phyloP scores from a whole-genome alignment of 2,113 vertebrate species.

The Neogale vison region DNA sequence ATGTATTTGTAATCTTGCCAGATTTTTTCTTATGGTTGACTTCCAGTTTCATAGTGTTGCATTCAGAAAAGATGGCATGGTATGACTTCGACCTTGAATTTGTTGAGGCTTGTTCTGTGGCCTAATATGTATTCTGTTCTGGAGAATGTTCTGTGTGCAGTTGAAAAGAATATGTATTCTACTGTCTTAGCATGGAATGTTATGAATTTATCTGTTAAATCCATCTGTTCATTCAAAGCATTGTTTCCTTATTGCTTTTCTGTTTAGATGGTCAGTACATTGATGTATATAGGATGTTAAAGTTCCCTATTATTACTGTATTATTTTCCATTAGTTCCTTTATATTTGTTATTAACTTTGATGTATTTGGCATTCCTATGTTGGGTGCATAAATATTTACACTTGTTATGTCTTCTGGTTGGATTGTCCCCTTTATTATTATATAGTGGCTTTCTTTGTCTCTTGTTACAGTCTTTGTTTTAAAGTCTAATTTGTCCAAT shows the following conservation, averaged over 20 bases:
- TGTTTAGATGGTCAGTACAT: not conserved
- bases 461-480: not conserved
- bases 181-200: not conserved
- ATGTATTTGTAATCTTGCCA: not conserved
- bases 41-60: not conserved
- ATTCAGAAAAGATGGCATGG: not conserved
- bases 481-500: not conserved
- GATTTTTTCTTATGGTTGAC: not conserved
- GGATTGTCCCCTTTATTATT: not conserved
- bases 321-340: not conserved
- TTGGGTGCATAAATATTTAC: not conserved
- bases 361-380: not conserved
- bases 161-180: not conserved
- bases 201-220: not conserved
- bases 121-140: not conserved
- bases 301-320: not conserved
- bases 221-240: not conserved
- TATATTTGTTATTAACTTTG: not conserved
- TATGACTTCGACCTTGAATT: not conserved
- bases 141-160: not conserved
- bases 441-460: not conserved
- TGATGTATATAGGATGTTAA: not conserved
- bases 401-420: not conserved
- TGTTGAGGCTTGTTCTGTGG: not conserved
- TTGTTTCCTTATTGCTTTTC: not conserved